Evolutionary conservation across 2,113 vertebrate species (phyloP), one percentile per base, ranked within the genome.

Genomic region (Tauraco erythrolophus): DNA sequence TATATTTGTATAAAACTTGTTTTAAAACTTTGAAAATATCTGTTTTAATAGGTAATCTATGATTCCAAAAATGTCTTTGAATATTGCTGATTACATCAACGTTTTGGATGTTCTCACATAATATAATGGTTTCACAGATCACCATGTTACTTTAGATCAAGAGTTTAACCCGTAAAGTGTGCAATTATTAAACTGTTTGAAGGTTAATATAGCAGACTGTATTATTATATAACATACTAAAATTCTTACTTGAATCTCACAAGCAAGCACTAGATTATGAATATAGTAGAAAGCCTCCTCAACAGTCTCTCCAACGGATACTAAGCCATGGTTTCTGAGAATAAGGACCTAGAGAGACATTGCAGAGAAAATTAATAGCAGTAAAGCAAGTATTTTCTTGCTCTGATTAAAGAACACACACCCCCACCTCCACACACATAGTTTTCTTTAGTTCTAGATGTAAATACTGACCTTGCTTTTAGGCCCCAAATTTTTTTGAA

Each of bases 281-380:
- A 99, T 99, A 88, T 99, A 99, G 97, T 99, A 99, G 97, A 99
- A 99, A 62, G 99, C 99, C 94, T 99, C 99, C 95, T 99, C 99
- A 45, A 99, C 98, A 1, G 99, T 99, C 98, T 99, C 99, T 23
- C 99, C 99, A 23, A 99, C 98, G 7, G 99, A 98, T 53, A 99
- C 98, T 33, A 99, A 98, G 50, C 99, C 99, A 11, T 99, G 99
- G 80, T 99, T 99, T 95, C 99, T 98, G 61, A 99, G 98, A 96
- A 99, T 99, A 64, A 99, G 98, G 70, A 99, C 99, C 99, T 99
- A 84, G 19, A 54, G 65, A 95, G 35, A 51, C 43, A 89, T 28
- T 46, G 37, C 28, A 94, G 89, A 94, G 17, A 72, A 85, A 68
- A 10, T 88, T 37, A 90, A 46, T 10, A 62, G 56, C 35, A 74